phyloP scores from a whole-genome alignment of 2,888 invertebrate species.

The Apodemia duryi region DNA sequence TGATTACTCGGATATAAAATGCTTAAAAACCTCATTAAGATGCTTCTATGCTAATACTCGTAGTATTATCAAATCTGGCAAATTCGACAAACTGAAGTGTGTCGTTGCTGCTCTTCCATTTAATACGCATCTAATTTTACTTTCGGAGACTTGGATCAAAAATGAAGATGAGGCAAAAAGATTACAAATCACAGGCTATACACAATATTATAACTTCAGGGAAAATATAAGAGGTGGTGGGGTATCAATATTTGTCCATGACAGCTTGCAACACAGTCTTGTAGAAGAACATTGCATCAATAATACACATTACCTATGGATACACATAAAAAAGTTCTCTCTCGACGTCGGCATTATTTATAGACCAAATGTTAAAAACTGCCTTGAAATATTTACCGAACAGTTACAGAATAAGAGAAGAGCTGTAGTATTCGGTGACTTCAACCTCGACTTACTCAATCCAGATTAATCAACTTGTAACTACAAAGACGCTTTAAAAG shows the following conservation, averaged over 20 bases:
- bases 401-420: slow-evolving; percentile 23
- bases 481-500: slow-evolving; percentile 23
- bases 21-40: slow-evolving; percentile 22
- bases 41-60: slow-evolving; percentile 19
- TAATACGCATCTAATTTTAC: slow-evolving; percentile 25
- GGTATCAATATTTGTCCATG: slow-evolving; percentile 32
- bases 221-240: slow-evolving; percentile 30
- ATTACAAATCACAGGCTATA: slow-evolving; percentile 25
- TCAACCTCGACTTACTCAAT: slow-evolving; percentile 23
- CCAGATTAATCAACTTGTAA: neutral
- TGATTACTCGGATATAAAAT: slow-evolving; percentile 22
- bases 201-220: slow-evolving; percentile 33
- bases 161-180: slow-evolving; percentile 23
- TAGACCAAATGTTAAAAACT: slow-evolving; percentile 23
- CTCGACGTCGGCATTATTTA: slow-evolving; percentile 17
- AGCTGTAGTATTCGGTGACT: slow-evolving; percentile 24
- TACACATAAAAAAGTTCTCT: too few relatives aligned
- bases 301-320: slow-evolving; percentile 25
- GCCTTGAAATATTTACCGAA: slow-evolving; percentile 18
- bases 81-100: slow-evolving; percentile 18
- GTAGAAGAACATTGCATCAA: slow-evolving; percentile 25
- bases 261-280: slow-evolving; percentile 28
- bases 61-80: slow-evolving; percentile 21
- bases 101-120: slow-evolving; percentile 18
- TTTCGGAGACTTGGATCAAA: slow-evolving; percentile 32